Percentiles rank a stretch among this genome's conserved stretches.
Evolutionary conservation across 1,140 invertebrate species (phyloP).

Genomic region (Ceratoteleas bidentatus): DNA sequence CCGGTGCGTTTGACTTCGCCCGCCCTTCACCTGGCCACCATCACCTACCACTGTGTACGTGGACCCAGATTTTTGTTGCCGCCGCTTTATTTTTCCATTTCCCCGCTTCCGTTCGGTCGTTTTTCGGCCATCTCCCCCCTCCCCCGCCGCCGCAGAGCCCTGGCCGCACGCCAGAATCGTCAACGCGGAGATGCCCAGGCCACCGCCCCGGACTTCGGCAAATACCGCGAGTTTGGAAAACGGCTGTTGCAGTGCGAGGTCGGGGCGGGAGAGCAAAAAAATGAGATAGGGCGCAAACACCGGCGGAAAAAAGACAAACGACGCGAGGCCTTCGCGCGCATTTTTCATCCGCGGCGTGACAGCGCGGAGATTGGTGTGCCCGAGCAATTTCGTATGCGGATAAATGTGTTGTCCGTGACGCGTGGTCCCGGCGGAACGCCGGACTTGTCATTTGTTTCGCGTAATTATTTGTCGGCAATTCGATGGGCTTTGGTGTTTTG

Average conservation of each 20-base stretch:
- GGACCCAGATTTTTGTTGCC: conserved; percentile 27
- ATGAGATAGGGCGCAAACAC: conserved; percentile 31
- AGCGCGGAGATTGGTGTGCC: conserved; percentile 38
- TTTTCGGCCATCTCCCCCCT: conserved; percentile 17
- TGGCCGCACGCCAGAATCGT: conserved; percentile 72
- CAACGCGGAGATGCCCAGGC: conserved; percentile 66
- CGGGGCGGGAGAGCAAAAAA: conserved; percentile 11
- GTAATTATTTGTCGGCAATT: conserved; percentile 50
- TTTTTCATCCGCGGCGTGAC: conserved; percentile 40
- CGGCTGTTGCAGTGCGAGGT: conserved; percentile 37
- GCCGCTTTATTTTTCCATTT: conserved; percentile 58
- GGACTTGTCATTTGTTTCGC: conserved; percentile 51
- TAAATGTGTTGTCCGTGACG: conserved; percentile 42
- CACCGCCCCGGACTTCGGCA: conserved; percentile 68
- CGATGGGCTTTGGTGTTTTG: conserved; percentile 54
- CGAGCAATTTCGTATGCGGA: conserved; percentile 49
- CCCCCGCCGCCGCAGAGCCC: conserved; percentile 56
- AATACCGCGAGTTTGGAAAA: conserved; percentile 60
- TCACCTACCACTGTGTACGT: conserved; percentile 53
- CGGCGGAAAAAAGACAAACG: conserved; percentile 34
- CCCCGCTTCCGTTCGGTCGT: conserved; percentile 33
- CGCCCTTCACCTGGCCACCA: conserved; percentile 54
- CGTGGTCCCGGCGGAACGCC: conserved; percentile 23
- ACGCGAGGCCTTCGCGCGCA: conserved; percentile 26
- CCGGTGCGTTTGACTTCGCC: conserved; percentile 52